Evolutionary conservation across 2,113 vertebrate genomes (phyloP).

Genomic region (Zosterops borbonicus): DNA sequence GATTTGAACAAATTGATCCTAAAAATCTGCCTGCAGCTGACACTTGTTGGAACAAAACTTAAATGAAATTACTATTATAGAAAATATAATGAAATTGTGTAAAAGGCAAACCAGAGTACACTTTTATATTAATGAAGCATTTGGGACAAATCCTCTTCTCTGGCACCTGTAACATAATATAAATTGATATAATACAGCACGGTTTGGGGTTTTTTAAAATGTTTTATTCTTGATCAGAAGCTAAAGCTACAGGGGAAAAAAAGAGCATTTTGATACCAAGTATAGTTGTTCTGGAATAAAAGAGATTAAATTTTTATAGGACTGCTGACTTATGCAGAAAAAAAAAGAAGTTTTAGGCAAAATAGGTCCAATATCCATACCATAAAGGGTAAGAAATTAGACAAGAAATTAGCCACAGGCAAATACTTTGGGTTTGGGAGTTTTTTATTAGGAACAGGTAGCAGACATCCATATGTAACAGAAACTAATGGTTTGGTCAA

Average conservation of each 20-base stretch:
- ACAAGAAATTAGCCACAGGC: not conserved
- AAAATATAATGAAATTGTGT: not conserved
- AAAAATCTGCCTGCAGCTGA: not conserved
- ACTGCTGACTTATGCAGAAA: not conserved
- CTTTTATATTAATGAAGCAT: not conserved
- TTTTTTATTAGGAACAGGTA: not conserved
- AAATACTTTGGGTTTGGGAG: not conserved
- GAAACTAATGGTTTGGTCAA: not conserved
- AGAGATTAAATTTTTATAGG: not conserved
- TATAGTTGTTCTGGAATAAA: not conserved
- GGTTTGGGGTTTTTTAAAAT: fast-evolving
- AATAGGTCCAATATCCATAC: not conserved
- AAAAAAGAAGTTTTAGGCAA: not conserved
- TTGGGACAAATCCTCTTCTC: not conserved
- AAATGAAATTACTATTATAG: not conserved
- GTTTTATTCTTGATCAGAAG: not conserved
- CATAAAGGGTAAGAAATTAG: not conserved
- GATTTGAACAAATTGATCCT: not conserved
- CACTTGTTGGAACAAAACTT: not conserved
- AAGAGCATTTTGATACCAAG: not conserved
- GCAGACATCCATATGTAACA: not conserved
- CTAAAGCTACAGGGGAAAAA: not conserved
- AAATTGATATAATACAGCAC: not conserved
- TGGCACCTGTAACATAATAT: not conserved
- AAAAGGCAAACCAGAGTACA: not conserved